phyloP scores from a whole-genome alignment of 1,140 invertebrate species.

The Drosophila micromelanica region DNA sequence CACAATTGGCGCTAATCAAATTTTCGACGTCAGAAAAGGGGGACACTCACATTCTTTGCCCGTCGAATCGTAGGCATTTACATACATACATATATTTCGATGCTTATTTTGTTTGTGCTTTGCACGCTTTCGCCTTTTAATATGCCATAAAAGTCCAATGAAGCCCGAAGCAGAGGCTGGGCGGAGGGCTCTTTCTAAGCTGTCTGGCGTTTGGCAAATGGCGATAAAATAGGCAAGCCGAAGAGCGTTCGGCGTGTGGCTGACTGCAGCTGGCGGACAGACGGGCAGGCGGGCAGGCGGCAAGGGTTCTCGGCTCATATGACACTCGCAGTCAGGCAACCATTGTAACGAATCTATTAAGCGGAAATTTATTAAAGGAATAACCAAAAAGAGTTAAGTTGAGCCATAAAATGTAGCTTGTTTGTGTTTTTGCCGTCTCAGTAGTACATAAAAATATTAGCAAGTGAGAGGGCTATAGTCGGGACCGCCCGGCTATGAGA shows the following conservation, averaged over 20 bases:
- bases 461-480: too few species aligned
- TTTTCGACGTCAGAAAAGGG: constrained; percentile 39
- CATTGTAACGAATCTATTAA: constrained; percentile 80
- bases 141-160: constrained; percentile 71
- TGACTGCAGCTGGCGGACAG: constrained; percentile 6
- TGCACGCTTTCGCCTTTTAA: constrained; percentile 61
- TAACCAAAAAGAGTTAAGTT: constrained; percentile 40
- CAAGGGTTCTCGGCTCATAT: not conserved
- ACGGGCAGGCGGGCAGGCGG: not conserved
- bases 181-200: not conserved
- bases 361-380: constrained; percentile 80
- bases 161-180: not conserved
- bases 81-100: constrained; percentile 11
- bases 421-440: constrained; percentile 32
- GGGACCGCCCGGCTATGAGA: too few species aligned
- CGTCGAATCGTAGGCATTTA: not conserved
- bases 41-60: not conserved
- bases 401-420: constrained; percentile 66
- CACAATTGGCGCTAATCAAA: constrained; percentile 80
- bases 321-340: constrained; percentile 28
- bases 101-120: constrained; percentile 17
- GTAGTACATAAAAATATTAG: constrained; percentile 76
- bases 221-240: constrained; percentile 65
- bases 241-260: constrained; percentile 35
- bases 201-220: constrained; percentile 49